A percentile compares a stretch with the other conserved stretches of the same genome.
These are phyloP conservation scores for Apostichopus japonicus DNA, from an alignment of 35 echinoderm and acorn worm species.

Conservation along the genomic window DNA sequence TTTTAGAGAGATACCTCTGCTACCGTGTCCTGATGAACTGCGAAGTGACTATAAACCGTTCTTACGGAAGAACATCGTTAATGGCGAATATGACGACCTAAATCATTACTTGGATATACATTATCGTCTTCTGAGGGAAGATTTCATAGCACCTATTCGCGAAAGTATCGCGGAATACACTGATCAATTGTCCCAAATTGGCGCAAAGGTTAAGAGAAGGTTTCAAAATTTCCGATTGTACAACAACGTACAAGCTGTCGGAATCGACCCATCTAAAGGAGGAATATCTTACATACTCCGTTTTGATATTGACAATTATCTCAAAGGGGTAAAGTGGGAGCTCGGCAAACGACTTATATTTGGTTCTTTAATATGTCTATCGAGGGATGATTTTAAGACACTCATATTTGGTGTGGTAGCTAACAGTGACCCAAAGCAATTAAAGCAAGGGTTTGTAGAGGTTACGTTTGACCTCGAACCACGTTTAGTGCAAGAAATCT, in stretches of 20 bases:
- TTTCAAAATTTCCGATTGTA: slow-evolving; percentile 57
- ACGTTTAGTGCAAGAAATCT: slow-evolving; percentile 13
- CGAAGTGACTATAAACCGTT: slow-evolving; percentile 24
- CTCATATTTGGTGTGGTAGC: slow-evolving; percentile 71
- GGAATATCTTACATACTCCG: slow-evolving; percentile 13
- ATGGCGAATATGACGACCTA: slow-evolving; percentile 54
- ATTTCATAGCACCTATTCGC: slow-evolving; percentile 68
- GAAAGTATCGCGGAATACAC: slow-evolving; percentile 59
- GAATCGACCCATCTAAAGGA: not conserved
- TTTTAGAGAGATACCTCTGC: slow-evolving; percentile 50
- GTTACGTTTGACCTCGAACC: not conserved
- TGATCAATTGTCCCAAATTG: not conserved
- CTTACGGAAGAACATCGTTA: slow-evolving; percentile 61
- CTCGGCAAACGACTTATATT: slow-evolving; percentile 56
- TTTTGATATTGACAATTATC: slow-evolving; percentile 9
- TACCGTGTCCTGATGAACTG: slow-evolving; percentile 45
- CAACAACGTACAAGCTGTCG: slow-evolving; percentile 32
- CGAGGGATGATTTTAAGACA: slow-evolving; percentile 75
- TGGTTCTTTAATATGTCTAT: slow-evolving; percentile 87
- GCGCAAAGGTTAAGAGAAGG: not conserved
- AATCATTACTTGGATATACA: slow-evolving; percentile 68
- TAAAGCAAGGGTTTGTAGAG: slow-evolving; percentile 54
- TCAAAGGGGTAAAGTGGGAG: slow-evolving; percentile 64
- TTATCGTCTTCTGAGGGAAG: slow-evolving; percentile 79
- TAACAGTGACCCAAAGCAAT: slow-evolving; percentile 44